phyloP scores from a whole-genome alignment of 2,113 vertebrate genomes.

The Antechinus stuartii region DNA sequence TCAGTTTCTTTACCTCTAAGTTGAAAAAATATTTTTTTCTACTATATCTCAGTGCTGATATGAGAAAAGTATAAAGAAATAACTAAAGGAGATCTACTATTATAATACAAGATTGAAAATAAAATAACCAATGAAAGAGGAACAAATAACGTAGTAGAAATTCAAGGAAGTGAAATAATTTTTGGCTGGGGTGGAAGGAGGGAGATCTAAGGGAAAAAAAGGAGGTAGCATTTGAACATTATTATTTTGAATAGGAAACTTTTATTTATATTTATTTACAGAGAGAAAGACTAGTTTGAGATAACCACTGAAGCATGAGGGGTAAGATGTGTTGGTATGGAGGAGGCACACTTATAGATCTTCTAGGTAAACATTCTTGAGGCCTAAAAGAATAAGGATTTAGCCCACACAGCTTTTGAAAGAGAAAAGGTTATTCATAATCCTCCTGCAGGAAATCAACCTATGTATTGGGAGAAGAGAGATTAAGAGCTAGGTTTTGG shows the following conservation, averaged over 20 bases:
- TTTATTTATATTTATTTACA: neutral
- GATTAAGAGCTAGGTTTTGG: neutral
- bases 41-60: neutral
- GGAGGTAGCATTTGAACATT: neutral
- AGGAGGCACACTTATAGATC: neutral
- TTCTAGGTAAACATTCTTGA: accelerated
- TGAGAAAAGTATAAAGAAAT: neutral
- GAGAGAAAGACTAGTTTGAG: neutral
- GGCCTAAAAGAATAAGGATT: neutral
- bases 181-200: neutral
- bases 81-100: neutral
- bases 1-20: neutral
- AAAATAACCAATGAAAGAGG: neutral
- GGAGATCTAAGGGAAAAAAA: neutral
- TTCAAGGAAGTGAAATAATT: neutral
- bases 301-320: neutral
- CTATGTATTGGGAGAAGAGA: neutral
- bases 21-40: neutral
- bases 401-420: neutral
- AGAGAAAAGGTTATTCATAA: neutral
- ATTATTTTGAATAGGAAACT: neutral
- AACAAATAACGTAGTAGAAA: neutral
- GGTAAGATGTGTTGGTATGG: neutral
- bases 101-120: neutral
- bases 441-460: neutral